Conservation (phyloP, 1,140 invertebrate species). For the Amyelois transitella region DNA sequence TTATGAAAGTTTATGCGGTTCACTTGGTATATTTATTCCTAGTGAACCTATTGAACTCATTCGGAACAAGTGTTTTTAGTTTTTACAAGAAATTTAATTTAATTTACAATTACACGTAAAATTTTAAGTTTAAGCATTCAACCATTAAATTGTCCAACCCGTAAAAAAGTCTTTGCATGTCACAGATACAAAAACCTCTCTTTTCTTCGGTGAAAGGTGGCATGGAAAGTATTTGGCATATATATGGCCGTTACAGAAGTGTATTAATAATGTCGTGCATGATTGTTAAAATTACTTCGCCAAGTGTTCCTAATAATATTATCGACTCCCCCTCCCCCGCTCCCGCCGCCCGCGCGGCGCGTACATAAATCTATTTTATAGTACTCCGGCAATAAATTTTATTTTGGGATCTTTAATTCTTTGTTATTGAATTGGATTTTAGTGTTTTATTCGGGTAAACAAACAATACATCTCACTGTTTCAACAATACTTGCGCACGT, state of each 20-base stretch:
- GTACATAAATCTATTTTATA: constrained; percentile 74
- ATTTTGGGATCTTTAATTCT: constrained; percentile 74
- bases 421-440: constrained; percentile 75
- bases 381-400: constrained; percentile 72
- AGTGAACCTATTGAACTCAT: too few species aligned
- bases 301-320: constrained; percentile 61
- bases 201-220: too few species aligned
- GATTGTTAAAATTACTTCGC: constrained; percentile 1
- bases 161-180: too few species aligned
- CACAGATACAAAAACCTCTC: too few species aligned
- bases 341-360: constrained; percentile 19
- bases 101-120: too few species aligned
- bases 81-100: too few species aligned
- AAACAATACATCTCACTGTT: constrained; percentile 66
- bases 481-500: constrained; percentile 63
- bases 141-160: too few species aligned
- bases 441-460: constrained; percentile 74
- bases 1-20: too few species aligned
- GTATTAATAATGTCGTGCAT: not conserved
- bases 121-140: too few species aligned
- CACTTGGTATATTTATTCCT: too few species aligned
- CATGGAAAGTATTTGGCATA: not conserved
- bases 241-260: not conserved
- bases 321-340: constrained; percentile 25
- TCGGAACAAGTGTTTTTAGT: too few species aligned